These are phyloP conservation scores for Dermochelys coriacea DNA, from an alignment of 2,797 vertebrate species.

Conservation along the genomic window DNA sequence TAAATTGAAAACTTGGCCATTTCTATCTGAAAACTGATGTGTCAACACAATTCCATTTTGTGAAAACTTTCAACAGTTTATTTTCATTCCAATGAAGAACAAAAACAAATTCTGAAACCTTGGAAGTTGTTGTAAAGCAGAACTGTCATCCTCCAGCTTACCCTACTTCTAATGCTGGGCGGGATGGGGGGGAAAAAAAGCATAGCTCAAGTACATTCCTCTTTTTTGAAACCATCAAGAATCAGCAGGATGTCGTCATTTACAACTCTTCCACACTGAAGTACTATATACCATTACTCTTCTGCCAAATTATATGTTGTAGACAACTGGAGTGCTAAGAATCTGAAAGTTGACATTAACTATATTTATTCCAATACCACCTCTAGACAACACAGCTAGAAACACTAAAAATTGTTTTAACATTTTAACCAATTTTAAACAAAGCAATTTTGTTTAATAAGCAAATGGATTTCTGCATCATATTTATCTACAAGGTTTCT, in stretches of 20 bases:
- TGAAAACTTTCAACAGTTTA: no score
- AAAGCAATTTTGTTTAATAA: neutral
- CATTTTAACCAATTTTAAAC: neutral
- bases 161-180: neutral
- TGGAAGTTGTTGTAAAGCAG: neutral
- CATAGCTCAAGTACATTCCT: rapidly evolving
- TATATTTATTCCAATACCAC: neutral
- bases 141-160: rapidly evolving
- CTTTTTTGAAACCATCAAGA: rapidly evolving
- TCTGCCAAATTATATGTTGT: rapidly evolving
- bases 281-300: rapidly evolving
- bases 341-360: neutral
- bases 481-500: neutral
- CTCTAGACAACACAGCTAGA: neutral
- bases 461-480: neutral
- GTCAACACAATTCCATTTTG: no score
- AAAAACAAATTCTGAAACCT: neutral
- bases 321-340: rapidly evolving
- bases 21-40: neutral
- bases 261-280: rapidly evolving
- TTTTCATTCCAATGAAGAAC: neutral
- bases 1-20: neutral
- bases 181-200: neutral
- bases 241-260: neutral
- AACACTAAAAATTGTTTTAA: neutral